phyloP scores from a whole-genome alignment of 2,888 invertebrate species.

The Drosophila cyrtoloma region DNA sequence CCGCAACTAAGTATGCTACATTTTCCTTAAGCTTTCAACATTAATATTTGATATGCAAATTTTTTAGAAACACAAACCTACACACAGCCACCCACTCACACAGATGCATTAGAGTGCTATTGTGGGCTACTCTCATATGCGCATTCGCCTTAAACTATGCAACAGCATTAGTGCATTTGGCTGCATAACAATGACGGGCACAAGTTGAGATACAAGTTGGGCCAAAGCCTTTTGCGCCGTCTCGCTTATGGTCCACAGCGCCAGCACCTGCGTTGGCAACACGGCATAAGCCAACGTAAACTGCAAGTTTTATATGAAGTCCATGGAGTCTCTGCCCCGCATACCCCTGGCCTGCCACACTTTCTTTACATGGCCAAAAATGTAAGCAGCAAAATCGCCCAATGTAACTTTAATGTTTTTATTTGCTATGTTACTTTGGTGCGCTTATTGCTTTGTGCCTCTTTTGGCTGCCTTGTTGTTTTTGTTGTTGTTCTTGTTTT shows the following conservation, averaged over 20 bases:
- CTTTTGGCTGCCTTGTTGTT: constrained; percentile 20
- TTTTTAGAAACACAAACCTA: constrained; percentile 10
- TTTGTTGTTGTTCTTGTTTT: constrained; percentile 18
- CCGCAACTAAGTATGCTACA: constrained; percentile 6
- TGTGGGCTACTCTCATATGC: constrained; percentile 25
- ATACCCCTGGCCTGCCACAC: background rate
- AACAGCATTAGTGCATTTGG: constrained; percentile 66
- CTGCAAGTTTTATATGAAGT: constrained; percentile 53
- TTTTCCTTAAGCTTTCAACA: constrained; percentile 19
- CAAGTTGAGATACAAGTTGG: constrained; percentile 36
- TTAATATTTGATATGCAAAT: constrained; percentile 54
- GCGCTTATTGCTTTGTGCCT: constrained; percentile 61
- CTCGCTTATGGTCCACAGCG: constrained; percentile 26
- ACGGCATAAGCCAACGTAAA: constrained; percentile 47
- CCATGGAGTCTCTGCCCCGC: constrained; percentile 9
- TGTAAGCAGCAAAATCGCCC: constrained; percentile 60
- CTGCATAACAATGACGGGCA: constrained; percentile 53
- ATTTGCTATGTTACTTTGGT: constrained; percentile 68
- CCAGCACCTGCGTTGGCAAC: constrained; percentile 4
- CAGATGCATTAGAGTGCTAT: constrained; percentile 7
- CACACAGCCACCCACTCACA: constrained; percentile 9
- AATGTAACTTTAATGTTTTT: constrained; percentile 74
- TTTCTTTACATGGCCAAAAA: constrained; percentile 52
- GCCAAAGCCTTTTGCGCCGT: constrained; percentile 5
- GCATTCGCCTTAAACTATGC: constrained; percentile 54